Conservation (phyloP, 2,888 invertebrate species). For the Antitype chi region DNA sequence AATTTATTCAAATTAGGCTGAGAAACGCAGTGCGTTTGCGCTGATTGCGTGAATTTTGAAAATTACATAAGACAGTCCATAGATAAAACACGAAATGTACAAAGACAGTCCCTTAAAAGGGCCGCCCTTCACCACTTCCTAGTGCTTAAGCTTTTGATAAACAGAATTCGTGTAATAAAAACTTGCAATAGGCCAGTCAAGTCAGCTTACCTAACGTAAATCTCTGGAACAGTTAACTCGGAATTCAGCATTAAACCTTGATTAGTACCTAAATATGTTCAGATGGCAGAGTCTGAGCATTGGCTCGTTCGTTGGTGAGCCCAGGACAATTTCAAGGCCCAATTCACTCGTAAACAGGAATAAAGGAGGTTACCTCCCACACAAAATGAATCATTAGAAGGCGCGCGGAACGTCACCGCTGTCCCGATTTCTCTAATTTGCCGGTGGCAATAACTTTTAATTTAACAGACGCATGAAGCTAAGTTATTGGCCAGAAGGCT, state of each 20-base stretch:
- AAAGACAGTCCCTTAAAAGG: no score
- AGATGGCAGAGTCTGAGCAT: not conserved
- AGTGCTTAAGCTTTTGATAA: no score
- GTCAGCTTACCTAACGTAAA: not conserved
- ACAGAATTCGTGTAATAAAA: not conserved
- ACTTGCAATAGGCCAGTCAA: not conserved
- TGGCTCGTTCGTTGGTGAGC: not conserved
- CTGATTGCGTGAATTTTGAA: no score
- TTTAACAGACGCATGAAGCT: constrained; percentile 64
- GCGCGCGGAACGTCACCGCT: constrained; percentile 19
- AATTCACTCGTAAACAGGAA: constrained; percentile 6
- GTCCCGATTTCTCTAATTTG: constrained; percentile 33
- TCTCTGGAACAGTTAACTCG: not conserved
- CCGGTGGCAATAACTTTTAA: constrained; percentile 67
- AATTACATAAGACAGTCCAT: no score
- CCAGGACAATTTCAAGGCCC: not conserved
- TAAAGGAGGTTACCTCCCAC: not conserved
- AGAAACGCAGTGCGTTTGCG: no score
- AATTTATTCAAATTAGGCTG: no score
- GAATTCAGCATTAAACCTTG: not conserved
- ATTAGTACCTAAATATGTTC: not conserved
- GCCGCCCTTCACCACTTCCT: no score
- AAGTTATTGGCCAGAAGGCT: constrained; percentile 58
- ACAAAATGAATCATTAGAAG: constrained; percentile 24
- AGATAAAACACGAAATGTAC: no score